Evolutionary conservation across 2,113 vertebrate species (phyloP), one percentile per base, ranked within the genome.

Genomic region (Pomatorhinus ruficollis): DNA sequence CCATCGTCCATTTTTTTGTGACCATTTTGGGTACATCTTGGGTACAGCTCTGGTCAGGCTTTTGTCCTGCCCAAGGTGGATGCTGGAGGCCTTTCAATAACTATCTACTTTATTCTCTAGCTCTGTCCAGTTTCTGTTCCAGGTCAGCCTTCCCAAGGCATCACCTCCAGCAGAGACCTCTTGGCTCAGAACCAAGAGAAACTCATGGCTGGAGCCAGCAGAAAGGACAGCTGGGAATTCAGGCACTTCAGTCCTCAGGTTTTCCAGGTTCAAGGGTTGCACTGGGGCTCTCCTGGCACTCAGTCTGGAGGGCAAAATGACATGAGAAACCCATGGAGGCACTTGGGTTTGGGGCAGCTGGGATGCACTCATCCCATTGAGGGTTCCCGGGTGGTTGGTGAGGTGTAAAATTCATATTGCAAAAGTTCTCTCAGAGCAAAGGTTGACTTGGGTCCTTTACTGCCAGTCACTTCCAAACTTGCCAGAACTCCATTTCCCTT

Each of bases 291-390:
- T 76, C 18, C 4, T 6, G 22, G n/a, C 11, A 5, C 12, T 81
- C 28, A 14, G n/a, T 17, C 13, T 47, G 47, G 39, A 75, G 64
- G 45, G 31, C 1, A 69, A 33, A 64, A 22, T 5, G 31, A 3
- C 28, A 12, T 11, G 28, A 72, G 31, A 61, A 72, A 72, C 13
- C 15, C 31, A 25, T 13, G 49, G 37, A 84, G 22, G 22, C 9
- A 21, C 40, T 8, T 60, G 68, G 30, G 12, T 82, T 76, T 83
- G 80, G 24, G 59, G 56, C 8, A 24, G 2, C 3, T n/a, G 54
- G n/a, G 50, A 49, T 57, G 13, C 0, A 1, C 20, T 59, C 13
- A 18, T 4, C 66, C 23, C 33, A 17, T 0, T 9, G 30, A 53
- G 37, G 59, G 44, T 61, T 74, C 42, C 16, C n/a, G 22, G 7